These are phyloP conservation scores for Heliconius ethilla DNA, from an alignment of 2,888 invertebrate genomes.

Conservation along the genomic window DNA sequence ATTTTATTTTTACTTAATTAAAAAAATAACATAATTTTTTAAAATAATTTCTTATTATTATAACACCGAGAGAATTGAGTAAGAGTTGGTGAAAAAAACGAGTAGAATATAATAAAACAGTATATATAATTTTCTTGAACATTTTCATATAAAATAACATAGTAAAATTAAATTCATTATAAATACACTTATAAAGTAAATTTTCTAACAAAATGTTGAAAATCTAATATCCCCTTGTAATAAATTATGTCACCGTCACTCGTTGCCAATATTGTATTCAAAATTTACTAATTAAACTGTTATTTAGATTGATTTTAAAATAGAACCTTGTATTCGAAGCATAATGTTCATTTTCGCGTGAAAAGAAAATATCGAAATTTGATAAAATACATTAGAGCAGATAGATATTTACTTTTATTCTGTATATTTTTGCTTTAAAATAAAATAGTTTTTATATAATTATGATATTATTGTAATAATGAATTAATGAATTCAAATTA, in stretches of 20 bases:
- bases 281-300: slow-evolving; percentile 42
- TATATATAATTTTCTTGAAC: not conserved
- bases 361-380: slow-evolving; percentile 10
- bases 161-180: slow-evolving; percentile 10
- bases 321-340: not conserved
- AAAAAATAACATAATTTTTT: no score
- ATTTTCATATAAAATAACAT: not conserved
- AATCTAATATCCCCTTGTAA: slow-evolving; percentile 33
- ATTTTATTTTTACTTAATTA: no score
- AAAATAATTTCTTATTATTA: no score
- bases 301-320: slow-evolving; percentile 27
- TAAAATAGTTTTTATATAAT: not conserved
- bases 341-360: slow-evolving; percentile 24
- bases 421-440: not conserved
- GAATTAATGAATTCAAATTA: not conserved
- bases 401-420: not conserved
- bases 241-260: slow-evolving; percentile 32
- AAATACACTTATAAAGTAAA: slow-evolving; percentile 23
- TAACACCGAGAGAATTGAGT: no score
- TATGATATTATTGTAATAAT: not conserved
- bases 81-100: no score
- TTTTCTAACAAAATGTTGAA: slow-evolving; percentile 25
- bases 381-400: slow-evolving; percentile 4
- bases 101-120: no score
- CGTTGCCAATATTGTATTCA: slow-evolving; percentile 43